A percentile compares a stretch with the other conserved stretches of the same genome.
Conservation (phyloP, 2,888 invertebrate species). For the Eupeodes latifasciatus region DNA sequence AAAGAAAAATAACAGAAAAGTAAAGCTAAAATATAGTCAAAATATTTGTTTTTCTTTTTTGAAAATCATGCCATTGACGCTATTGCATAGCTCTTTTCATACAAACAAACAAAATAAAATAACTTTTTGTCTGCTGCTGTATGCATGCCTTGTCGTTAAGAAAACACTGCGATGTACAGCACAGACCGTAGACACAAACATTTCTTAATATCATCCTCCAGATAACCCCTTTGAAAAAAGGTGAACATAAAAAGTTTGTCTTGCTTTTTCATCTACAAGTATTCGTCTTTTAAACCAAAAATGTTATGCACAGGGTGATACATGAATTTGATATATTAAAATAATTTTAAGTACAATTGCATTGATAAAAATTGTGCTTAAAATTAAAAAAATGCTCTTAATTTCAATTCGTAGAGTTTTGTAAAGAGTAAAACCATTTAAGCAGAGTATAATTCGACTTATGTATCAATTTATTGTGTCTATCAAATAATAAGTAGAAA, state of each 20-base stretch:
- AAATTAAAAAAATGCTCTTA: too few relatives aligned
- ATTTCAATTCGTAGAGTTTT: too few relatives aligned
- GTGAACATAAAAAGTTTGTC: slow-evolving; percentile 33
- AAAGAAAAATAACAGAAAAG: slow-evolving; percentile 11
- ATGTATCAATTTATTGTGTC: too few relatives aligned
- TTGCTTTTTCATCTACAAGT: slow-evolving; percentile 36
- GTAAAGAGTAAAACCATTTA: too few relatives aligned
- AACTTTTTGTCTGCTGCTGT: background rate
- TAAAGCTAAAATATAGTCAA: background rate
- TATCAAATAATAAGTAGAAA: too few relatives aligned
- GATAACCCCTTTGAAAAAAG: slow-evolving; percentile 32
- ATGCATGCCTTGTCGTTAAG: too few relatives aligned
- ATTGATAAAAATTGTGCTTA: too few relatives aligned
- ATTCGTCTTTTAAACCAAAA: background rate
- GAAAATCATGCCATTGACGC: background rate
- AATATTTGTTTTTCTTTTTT: slow-evolving; percentile 8
- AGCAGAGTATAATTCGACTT: too few relatives aligned
- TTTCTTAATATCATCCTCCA: slow-evolving; percentile 8
- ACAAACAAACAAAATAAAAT: background rate
- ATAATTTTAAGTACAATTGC: too few relatives aligned
- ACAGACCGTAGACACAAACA: background rate
- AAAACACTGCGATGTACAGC: background rate
- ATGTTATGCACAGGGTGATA: slow-evolving; percentile 9
- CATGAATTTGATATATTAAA: background rate
- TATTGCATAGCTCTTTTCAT: slow-evolving; percentile 2